A percentile compares a stretch with the other conserved stretches of the same genome.
Conservation (phyloP, 2,113 vertebrate species). For the Hylia prasina region DNA sequence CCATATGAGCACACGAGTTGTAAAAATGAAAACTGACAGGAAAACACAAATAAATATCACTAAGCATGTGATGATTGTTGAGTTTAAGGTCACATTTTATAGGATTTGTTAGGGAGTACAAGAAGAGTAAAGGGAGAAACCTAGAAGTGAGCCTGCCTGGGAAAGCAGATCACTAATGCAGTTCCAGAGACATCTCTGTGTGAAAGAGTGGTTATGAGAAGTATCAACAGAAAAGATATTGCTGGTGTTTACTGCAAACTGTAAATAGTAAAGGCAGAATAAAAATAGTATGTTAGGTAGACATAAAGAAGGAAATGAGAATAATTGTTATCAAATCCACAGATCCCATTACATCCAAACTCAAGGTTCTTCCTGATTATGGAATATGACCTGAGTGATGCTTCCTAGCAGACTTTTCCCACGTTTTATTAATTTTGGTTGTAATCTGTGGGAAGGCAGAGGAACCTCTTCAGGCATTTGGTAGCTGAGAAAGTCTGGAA, state of each 20-base stretch:
- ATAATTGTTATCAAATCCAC: background rate
- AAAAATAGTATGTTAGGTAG: background rate
- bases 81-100: background rate
- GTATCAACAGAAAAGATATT: background rate
- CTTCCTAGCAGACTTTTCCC: background rate
- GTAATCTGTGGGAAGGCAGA: background rate
- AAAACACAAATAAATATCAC: background rate
- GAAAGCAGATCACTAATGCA: background rate
- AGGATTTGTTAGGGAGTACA: background rate
- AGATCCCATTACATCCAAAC: background rate
- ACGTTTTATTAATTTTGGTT: background rate
- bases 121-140: background rate
- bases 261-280: background rate
- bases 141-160: background rate
- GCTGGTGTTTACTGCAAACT: background rate
- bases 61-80: background rate
- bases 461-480: background rate
- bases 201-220: background rate
- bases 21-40: background rate
- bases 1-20: rapidly evolving
- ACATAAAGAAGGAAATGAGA: background rate
- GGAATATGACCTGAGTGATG: background rate
- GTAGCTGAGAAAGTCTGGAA: background rate
- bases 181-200: background rate
- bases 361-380: background rate